Evolutionary conservation across 23 tunicate species (phyloP), one percentile per base, ranked within the genome.

Genomic region (Trididemnum miniatum): DNA sequence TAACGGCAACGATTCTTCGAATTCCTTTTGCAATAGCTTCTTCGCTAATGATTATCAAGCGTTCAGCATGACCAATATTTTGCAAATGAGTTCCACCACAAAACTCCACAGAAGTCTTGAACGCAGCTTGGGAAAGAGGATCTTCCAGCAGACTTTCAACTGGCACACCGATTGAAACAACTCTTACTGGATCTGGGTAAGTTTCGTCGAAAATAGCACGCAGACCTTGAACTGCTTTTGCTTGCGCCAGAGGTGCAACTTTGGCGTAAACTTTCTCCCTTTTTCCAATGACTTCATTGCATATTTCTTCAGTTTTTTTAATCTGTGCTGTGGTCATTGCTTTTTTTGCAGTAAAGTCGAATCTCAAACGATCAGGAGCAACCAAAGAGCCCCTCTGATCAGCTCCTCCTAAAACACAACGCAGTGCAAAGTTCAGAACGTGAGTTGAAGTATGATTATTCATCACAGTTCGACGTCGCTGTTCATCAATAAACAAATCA

Each of bases 161-260:
- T 29, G 89, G 80, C 12, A 82, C 76, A 0, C 99, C 99, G 80
- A 95, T 66, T 23, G 99, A 95, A 35, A 95, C 69, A 57, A 95
- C 92, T 24, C 99, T 80, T 32, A 95, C 99, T 1, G 99, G 99
- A 74, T 95, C 99, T 18, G 99, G 99, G 34, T 95, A 95, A 0
- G 99, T 95, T 77, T 95, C 99, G 51, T 95, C 99, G 76, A 95
- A 95, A 4, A 95, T 84, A 23, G 99, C 99, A 27, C 99, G 96
- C 67, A 95, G 82, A 37, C 99, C 99, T 76, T 90, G 93, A 57
- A 95, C 87, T 54, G 99, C 86, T 80, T 95, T 95, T 12, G 99
- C 96, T 0, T 73, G 62, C 32, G 88, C 87, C 25, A 95, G 86
- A 26, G 80, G 65, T 20, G 85, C 71, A 63, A 79, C 65, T 82